A percentile compares a stretch with the other conserved stretches of the same genome.
phyloP scores from a whole-genome alignment of 2,113 vertebrate species.

The Microcebus tavaratra region DNA sequence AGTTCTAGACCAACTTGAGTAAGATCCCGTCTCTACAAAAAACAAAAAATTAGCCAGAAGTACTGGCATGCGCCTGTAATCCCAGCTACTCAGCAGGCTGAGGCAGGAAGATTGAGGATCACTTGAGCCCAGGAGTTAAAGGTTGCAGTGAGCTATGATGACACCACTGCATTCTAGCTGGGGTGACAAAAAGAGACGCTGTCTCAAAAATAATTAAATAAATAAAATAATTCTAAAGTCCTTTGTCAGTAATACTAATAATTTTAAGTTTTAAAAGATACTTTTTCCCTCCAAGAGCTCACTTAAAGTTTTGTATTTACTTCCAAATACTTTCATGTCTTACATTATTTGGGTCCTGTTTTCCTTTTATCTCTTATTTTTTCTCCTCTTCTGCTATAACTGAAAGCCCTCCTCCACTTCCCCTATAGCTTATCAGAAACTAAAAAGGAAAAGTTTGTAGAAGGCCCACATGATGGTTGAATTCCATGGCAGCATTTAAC shows the following conservation, averaged over 20 bases:
- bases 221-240: conserved; percentile 31
- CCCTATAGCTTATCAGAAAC: background rate
- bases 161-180: too few relatives aligned
- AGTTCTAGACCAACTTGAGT: too few relatives aligned
- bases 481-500: conserved; percentile 14
- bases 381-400: background rate
- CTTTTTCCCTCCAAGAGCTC: background rate
- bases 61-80: too few relatives aligned
- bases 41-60: too few relatives aligned
- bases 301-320: background rate
- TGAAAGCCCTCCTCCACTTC: background rate
- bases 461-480: background rate
- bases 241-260: background rate
- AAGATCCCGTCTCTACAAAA: too few relatives aligned
- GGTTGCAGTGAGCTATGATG: too few relatives aligned
- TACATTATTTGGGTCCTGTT: conserved; percentile 15
- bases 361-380: conserved; percentile 32
- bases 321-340: background rate
- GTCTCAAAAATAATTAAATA: too few relatives aligned
- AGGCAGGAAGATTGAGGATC: too few relatives aligned
- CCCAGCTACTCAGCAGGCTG: too few relatives aligned
- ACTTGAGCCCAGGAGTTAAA: too few relatives aligned
- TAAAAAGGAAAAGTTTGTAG: conserved; percentile 25
- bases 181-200: too few relatives aligned
- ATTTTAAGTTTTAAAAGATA: background rate